phyloP scores from a whole-genome alignment of 2,888 invertebrate genomes.

The Heliconius erato region DNA sequence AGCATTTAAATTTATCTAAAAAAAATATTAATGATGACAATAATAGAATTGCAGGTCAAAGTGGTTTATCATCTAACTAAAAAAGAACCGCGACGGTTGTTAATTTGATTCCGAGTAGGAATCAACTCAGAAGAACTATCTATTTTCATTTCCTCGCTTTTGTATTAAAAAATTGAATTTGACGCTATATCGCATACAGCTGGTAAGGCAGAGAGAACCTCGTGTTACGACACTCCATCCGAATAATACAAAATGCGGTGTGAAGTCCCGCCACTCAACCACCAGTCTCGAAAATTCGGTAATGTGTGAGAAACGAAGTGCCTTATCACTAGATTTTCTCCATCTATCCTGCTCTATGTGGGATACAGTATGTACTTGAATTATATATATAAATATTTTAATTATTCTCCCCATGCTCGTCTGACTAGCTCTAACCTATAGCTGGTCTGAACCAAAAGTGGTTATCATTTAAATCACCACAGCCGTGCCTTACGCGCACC shows the following conservation, averaged over 20 bases:
- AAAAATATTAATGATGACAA: too few relatives aligned
- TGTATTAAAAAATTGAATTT: background rate
- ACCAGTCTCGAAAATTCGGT: too few relatives aligned
- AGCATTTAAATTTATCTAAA: too few relatives aligned
- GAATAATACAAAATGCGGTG: too few relatives aligned
- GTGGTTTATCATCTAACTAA: too few relatives aligned
- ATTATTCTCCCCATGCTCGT: slow-evolving; percentile 29
- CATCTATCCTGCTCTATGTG: background rate
- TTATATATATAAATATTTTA: too few relatives aligned
- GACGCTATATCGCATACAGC: background rate
- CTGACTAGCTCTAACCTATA: slow-evolving; percentile 34
- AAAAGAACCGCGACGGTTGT: background rate
- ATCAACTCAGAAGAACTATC: background rate
- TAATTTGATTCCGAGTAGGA: background rate
- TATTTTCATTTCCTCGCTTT: background rate
- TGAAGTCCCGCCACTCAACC: too few relatives aligned
- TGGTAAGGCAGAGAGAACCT: background rate
- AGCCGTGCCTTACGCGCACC: slow-evolving; percentile 66
- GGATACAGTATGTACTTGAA: too few relatives aligned
- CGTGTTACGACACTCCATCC: background rate
- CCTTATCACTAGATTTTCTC: background rate
- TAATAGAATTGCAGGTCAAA: too few relatives aligned
- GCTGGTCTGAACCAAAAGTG: slow-evolving; percentile 58
- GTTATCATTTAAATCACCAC: slow-evolving; percentile 71
- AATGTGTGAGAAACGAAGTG: too few relatives aligned